These are phyloP conservation scores for Puntigrus tetrazona DNA, from an alignment of 2,113 vertebrate genomes.

Conservation along the genomic window DNA sequence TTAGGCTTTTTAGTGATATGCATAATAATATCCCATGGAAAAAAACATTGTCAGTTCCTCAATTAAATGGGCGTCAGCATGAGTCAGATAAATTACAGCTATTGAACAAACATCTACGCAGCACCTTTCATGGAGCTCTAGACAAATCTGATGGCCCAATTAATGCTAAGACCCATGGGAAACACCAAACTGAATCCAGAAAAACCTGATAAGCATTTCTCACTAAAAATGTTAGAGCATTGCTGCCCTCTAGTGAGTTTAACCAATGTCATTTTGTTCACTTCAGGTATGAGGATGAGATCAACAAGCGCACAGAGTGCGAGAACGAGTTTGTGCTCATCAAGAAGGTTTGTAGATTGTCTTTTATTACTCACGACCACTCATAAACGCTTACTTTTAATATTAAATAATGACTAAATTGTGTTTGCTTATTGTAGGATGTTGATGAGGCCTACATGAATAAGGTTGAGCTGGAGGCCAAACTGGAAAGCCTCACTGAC, in stretches of 20 bases:
- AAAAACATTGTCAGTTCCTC: background rate
- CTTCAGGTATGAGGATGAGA: slow-evolving; percentile 81
- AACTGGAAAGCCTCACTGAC: slow-evolving; percentile 87
- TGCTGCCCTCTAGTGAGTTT: slow-evolving; percentile 66
- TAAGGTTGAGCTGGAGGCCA: slow-evolving; percentile 92
- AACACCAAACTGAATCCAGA: background rate
- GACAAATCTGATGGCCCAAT: background rate
- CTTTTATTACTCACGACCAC: background rate
- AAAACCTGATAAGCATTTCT: background rate
- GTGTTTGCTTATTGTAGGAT: slow-evolving; percentile 73
- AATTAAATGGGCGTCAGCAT: slow-evolving; percentile 33
- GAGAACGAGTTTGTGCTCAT: slow-evolving; percentile 84
- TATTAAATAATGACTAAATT: background rate
- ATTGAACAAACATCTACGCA: background rate
- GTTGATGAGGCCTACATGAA: slow-evolving; percentile 93
- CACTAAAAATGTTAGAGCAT: slow-evolving; percentile 36
- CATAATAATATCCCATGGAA: background rate
- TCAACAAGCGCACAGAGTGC: slow-evolving; percentile 81
- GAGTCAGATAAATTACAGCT: background rate
- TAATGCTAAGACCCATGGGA: background rate
- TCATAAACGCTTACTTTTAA: background rate
- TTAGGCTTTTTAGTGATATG: slow-evolving; percentile 50
- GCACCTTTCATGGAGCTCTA: slow-evolving; percentile 12
- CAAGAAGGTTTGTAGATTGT: slow-evolving; percentile 74
- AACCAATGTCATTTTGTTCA: slow-evolving; percentile 10